Percentiles rank a stretch among this genome's conserved stretches.
These are phyloP conservation scores for Caenorhabditis sp. DNA, from an alignment of 2,888 invertebrate genomes.

Conservation along the genomic window DNA sequence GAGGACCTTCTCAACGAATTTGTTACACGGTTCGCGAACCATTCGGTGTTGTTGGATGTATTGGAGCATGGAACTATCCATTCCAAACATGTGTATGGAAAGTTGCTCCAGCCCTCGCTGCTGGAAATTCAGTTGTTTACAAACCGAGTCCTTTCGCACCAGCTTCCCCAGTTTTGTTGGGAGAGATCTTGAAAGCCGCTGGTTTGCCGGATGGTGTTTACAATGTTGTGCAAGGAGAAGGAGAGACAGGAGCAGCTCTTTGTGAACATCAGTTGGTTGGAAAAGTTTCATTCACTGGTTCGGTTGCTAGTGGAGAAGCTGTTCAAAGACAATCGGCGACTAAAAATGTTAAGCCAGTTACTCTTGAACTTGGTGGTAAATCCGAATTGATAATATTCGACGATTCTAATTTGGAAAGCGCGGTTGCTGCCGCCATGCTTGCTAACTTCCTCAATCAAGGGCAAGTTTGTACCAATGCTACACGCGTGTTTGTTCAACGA, in stretches of 20 bases:
- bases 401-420: constrained; percentile 75
- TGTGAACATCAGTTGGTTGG: constrained; percentile 73
- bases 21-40: constrained; percentile 68
- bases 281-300: constrained; percentile 76
- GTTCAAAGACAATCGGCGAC: constrained; percentile 62
- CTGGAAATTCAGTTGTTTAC: constrained; percentile 76
- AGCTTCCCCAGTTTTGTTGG: constrained; percentile 75
- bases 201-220: constrained; percentile 75
- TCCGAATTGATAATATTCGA: constrained; percentile 75
- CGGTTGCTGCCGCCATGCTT: constrained; percentile 75
- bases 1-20: constrained; percentile 53
- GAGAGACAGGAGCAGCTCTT: constrained; percentile 73
- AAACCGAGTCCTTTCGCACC: constrained; percentile 76
- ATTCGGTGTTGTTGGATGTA: constrained; percentile 66
- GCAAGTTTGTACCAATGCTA: constrained; percentile 77
- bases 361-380: constrained; percentile 76
- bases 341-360: constrained; percentile 70
- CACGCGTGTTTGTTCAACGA: constrained; percentile 75
- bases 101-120: constrained; percentile 74
- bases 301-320: constrained; percentile 72
- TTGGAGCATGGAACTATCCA: constrained; percentile 70
- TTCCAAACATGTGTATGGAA: constrained; percentile 68
- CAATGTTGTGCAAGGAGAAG: constrained; percentile 75
- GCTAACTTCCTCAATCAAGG: constrained; percentile 76
- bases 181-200: constrained; percentile 74